A percentile compares a stretch with the other conserved stretches of the same genome.
phyloP scores from a whole-genome alignment of 2,113 vertebrate genomes.

The Pelobates fuscus region DNA sequence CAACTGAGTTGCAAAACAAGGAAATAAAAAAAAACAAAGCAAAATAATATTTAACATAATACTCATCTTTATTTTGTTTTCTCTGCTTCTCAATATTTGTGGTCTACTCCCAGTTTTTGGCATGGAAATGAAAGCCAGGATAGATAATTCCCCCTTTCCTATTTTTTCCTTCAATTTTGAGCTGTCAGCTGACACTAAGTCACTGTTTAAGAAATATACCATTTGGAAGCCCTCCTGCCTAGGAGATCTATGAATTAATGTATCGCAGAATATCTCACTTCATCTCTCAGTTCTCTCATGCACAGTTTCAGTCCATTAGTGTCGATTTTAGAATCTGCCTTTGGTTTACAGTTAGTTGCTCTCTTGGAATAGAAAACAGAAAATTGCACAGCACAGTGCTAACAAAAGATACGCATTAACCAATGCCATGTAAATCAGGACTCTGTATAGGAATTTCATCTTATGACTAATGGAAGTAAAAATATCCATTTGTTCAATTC shows the following conservation, averaged over 20 bases:
- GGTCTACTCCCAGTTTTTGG: too few species aligned
- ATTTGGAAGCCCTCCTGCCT: too few species aligned
- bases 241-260: not conserved
- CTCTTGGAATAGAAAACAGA: conserved; percentile 30
- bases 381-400: conserved; percentile 31
- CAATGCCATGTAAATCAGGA: conserved; percentile 35
- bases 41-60: too few species aligned
- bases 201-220: too few species aligned
- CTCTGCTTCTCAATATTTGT: too few species aligned
- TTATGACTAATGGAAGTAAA: conserved; percentile 42
- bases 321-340: conserved; percentile 27
- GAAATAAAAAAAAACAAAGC: too few species aligned
- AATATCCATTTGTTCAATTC: conserved; percentile 45
- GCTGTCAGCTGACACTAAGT: too few species aligned
- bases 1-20: too few species aligned
- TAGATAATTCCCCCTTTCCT: too few species aligned
- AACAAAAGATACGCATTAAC: conserved; percentile 40
- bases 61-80: too few species aligned
- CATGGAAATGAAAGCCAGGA: too few species aligned
- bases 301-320: conserved; percentile 30
- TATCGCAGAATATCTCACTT: conserved; percentile 27
- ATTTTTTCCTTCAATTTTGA: too few species aligned
- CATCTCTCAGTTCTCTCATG: conserved; percentile 22
- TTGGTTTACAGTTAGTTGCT: conserved; percentile 4
- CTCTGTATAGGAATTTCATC: conserved; percentile 37